These are phyloP conservation scores for Ceuthmochares aereus DNA, from an alignment of 2,113 vertebrate species.

Conservation along the genomic window DNA sequence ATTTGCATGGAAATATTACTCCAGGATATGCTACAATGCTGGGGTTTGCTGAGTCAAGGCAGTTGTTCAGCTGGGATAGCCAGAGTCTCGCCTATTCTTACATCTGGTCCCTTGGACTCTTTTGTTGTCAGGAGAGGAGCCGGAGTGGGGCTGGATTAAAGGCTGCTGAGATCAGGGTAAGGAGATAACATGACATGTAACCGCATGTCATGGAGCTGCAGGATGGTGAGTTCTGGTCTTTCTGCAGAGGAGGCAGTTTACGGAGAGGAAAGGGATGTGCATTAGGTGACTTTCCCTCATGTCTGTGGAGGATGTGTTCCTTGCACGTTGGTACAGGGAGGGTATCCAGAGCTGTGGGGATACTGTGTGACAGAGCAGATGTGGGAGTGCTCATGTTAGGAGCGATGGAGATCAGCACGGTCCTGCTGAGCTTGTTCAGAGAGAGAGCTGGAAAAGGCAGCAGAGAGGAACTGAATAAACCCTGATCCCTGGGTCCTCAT, in stretches of 20 bases:
- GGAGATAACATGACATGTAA: not conserved
- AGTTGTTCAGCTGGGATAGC: not conserved
- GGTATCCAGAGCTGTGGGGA: fast-evolving
- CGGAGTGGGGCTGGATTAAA: not conserved
- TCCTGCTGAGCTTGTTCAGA: not conserved
- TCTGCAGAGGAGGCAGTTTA: not conserved
- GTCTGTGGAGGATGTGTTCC: not conserved
- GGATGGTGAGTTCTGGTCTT: not conserved
- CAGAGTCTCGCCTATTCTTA: not conserved
- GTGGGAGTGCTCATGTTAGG: not conserved
- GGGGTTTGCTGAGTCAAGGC: conserved; percentile 44
- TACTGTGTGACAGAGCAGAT: fast-evolving
- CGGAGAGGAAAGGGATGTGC: not conserved
- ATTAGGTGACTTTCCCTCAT: not conserved
- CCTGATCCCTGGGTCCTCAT: not conserved
- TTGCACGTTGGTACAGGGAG: not conserved
- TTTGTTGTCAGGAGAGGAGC: not conserved
- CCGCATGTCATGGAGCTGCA: fast-evolving
- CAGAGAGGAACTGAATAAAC: not conserved
- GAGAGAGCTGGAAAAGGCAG: not conserved
- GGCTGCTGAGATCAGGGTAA: not conserved
- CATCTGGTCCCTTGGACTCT: not conserved
- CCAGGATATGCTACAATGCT: not conserved
- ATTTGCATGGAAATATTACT: conserved; percentile 45
- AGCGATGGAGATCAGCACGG: not conserved